phyloP scores from a whole-genome alignment of 2,888 invertebrate species.

The Scrobipalpa costella region DNA sequence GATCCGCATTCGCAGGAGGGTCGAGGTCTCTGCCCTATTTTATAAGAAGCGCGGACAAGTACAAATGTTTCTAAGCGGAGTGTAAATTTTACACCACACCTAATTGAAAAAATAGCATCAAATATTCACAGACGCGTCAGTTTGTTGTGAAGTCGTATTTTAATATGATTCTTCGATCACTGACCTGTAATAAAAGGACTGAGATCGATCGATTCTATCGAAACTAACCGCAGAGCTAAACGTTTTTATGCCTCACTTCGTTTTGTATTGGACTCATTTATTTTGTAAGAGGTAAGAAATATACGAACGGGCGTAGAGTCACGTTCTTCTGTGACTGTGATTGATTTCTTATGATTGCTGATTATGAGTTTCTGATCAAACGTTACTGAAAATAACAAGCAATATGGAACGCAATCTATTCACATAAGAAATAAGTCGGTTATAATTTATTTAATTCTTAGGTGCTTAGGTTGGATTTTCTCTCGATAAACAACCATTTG shows the following conservation, averaged over 20 bases:
- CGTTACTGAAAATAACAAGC: neutral
- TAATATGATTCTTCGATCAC: conserved; percentile 13
- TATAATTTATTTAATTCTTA: neutral
- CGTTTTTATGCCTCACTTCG: conserved; percentile 22
- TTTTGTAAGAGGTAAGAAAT: conserved; percentile 24
- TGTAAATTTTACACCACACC: conserved; percentile 42
- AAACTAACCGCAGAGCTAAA: conserved; percentile 26
- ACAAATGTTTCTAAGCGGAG: conserved; percentile 47
- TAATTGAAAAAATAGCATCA: conserved; percentile 34
- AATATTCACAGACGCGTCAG: conserved; percentile 1
- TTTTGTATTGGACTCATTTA: conserved; percentile 25
- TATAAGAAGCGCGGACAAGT: conserved; percentile 57
- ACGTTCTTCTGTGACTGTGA: conserved; percentile 23
- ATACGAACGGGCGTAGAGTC: conserved; percentile 13
- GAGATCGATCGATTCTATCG: conserved; percentile 21
- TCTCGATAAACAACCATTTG: neutral
- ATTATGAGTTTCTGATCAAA: conserved; percentile 14
- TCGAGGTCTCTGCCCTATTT: conserved; percentile 61
- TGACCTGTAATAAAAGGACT: conserved; percentile 24
- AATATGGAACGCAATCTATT: neutral
- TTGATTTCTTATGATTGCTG: conserved; percentile 24
- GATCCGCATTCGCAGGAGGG: conserved; percentile 62
- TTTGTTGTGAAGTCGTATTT: conserved; percentile 2
- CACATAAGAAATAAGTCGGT: neutral
- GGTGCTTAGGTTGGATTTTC: neutral